Evolutionary conservation across 2,113 vertebrate genomes (phyloP).

Genomic region (Orycteropus afer): DNA sequence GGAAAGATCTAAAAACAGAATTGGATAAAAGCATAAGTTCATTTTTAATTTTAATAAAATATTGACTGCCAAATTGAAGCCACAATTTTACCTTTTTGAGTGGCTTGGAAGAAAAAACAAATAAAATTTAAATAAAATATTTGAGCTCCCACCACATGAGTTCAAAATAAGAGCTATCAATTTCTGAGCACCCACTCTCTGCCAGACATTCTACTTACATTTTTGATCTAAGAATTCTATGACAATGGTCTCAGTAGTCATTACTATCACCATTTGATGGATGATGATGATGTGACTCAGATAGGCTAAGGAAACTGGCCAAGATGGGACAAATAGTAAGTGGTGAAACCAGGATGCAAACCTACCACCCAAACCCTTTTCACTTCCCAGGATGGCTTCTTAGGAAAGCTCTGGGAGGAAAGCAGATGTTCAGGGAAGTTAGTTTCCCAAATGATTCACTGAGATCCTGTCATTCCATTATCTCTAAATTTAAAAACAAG

Average conservation of each 20-base stretch:
- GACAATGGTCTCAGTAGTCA: not conserved
- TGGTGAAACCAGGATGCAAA: not conserved
- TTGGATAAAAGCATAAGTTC: not conserved
- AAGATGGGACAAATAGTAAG: not conserved
- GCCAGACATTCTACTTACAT: not conserved
- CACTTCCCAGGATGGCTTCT: not conserved
- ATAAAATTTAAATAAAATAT: not conserved
- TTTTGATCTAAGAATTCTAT: not conserved
- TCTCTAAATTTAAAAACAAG: conserved; percentile 9
- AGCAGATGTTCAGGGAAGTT: not conserved
- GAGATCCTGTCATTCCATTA: not conserved
- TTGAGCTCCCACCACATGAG: not conserved
- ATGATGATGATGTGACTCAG: not conserved
- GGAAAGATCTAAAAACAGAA: not conserved
- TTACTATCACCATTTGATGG: not conserved
- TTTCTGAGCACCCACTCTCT: not conserved
- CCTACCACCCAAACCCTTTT: no score
- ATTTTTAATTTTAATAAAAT: conserved; percentile 5
- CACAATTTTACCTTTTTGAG: not conserved
- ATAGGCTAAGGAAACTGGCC: not conserved
- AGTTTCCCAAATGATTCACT: not conserved
- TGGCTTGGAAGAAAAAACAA: not conserved
- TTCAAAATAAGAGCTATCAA: not conserved
- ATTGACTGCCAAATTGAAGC: not conserved
- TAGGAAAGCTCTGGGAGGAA: not conserved